These are phyloP conservation scores for Coilia nasus DNA, from an alignment of 2,797 vertebrate species.

Conservation along the genomic window DNA sequence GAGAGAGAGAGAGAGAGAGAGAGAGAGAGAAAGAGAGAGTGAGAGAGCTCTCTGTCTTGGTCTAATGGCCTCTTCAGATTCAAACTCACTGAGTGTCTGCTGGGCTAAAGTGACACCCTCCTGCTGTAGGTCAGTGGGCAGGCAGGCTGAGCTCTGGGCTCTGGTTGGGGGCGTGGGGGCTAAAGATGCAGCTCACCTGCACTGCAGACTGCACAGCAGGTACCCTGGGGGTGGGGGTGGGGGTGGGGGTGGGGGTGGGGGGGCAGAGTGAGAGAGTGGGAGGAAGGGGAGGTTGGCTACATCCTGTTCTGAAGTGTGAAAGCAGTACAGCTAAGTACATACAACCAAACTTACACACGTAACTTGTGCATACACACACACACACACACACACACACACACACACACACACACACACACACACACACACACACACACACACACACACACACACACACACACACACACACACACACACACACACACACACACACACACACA, in stretches of 20 bases:
- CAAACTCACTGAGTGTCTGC: neutral
- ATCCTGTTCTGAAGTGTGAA: neutral
- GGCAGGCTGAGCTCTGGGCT: neutral
- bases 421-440: neutral
- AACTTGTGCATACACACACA: neutral
- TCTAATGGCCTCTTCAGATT: neutral
- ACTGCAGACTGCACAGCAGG: neutral
- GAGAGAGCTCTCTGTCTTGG: neutral
- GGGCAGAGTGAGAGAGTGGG: neutral
- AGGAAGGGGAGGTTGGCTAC: neutral
- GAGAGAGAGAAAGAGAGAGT: neutral
- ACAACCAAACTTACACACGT: neutral
- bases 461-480: neutral
- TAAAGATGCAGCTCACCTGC: constrained; percentile 2
- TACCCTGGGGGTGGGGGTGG: constrained; percentile 8
- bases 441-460: neutral
- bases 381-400: neutral
- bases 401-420: neutral
- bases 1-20: neutral
- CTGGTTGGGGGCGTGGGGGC: neutral
- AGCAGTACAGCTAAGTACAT: neutral
- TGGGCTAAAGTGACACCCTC: neutral
- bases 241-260: neutral
- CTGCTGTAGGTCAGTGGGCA: neutral
- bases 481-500: neutral